Percentiles rank a stretch among this genome's conserved stretches.
Evolutionary conservation across 2,113 vertebrate species (phyloP).

Genomic region (Ivindomyrus marchei): DNA sequence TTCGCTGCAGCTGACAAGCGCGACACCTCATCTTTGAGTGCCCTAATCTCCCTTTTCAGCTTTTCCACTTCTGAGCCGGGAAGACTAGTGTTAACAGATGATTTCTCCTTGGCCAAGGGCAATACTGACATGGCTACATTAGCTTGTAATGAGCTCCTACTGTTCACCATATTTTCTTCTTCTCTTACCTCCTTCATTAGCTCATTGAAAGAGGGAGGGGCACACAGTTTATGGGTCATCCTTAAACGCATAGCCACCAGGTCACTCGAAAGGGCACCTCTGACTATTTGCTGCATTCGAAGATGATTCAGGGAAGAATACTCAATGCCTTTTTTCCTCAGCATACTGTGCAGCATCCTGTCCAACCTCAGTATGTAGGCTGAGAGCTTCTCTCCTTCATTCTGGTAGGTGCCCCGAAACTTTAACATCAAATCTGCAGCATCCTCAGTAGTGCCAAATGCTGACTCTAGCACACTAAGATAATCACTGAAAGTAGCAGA

Average conservation of each 20-base stretch:
- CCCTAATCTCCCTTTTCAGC: too few relatives aligned
- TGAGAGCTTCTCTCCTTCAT: not conserved
- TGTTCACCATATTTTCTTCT: too few relatives aligned
- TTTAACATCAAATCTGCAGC: not conserved
- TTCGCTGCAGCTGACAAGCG: too few relatives aligned
- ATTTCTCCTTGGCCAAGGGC: too few relatives aligned
- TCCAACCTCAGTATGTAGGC: not conserved
- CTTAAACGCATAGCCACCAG: not conserved
- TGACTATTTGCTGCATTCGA: slow-evolving; percentile 4
- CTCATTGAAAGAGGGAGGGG: not conserved
- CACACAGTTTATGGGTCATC: not conserved
- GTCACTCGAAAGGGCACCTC: not conserved
- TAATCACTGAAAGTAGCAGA: slow-evolving; percentile 3
- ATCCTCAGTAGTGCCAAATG: slow-evolving; percentile 10
- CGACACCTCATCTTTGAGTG: too few relatives aligned
- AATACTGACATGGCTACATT: too few relatives aligned
- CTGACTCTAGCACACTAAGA: not conserved
- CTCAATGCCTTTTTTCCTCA: not conserved
- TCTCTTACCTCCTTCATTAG: too few relatives aligned
- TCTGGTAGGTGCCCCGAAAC: not conserved
- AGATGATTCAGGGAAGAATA: not conserved
- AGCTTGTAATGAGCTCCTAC: too few relatives aligned
- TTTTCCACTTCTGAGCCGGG: too few relatives aligned
- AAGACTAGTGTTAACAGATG: too few relatives aligned
- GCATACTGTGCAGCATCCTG: slow-evolving; percentile 3